Conservation (phyloP, 2,113 vertebrate species). For the Hydropotes inermis region DNA sequence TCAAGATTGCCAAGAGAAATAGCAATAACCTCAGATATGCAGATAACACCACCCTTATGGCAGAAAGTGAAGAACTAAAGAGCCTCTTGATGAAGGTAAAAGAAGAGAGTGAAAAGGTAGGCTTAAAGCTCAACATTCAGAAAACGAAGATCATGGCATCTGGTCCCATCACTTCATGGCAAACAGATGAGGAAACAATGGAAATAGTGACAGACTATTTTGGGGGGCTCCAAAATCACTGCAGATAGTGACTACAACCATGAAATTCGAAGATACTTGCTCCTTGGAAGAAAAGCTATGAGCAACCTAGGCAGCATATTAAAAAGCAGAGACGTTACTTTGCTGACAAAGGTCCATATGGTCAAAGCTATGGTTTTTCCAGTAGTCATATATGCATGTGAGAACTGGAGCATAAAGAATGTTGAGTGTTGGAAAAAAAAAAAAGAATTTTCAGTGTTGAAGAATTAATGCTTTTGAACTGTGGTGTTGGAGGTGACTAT, state of each 20-base stretch:
- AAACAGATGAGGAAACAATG: background rate
- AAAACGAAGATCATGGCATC: background rate
- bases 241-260: background rate
- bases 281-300: background rate
- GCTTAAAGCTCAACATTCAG: background rate
- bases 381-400: background rate
- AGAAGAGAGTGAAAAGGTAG: background rate
- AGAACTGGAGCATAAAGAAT: background rate
- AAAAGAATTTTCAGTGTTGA: rapidly evolving
- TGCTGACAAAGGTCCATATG: background rate
- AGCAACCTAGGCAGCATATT: background rate
- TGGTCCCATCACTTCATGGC: background rate
- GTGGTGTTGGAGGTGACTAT: background rate
- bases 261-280: background rate
- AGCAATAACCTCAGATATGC: background rate
- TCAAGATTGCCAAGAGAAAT: rapidly evolving
- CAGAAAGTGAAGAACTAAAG: background rate
- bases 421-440: rapidly evolving
- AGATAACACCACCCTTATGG: background rate
- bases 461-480: background rate
- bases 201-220: background rate
- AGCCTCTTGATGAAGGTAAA: background rate
- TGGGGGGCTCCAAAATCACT: background rate
- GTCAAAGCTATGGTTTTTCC: background rate
- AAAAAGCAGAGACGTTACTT: background rate